Evolutionary conservation across 1,140 invertebrate genomes (phyloP).

Genomic region (Oreohelix idahoensis): DNA sequence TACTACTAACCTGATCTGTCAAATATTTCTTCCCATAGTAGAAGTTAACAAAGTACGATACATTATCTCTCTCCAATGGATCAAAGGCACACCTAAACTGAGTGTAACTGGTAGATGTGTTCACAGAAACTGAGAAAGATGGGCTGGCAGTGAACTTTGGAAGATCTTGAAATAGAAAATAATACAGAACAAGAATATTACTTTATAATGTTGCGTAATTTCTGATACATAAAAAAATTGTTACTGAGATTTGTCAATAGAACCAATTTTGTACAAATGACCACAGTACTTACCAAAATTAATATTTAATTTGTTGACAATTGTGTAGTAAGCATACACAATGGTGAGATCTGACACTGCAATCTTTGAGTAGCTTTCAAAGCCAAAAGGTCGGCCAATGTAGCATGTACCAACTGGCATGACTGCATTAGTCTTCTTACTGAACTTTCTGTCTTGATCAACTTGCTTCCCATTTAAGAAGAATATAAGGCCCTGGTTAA

Average conservation of each 20-base stretch:
- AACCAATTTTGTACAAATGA: background rate
- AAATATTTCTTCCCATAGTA: conserved; percentile 34
- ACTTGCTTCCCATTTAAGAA: conserved; percentile 49
- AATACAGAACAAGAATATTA: too few relatives aligned
- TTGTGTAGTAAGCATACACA: conserved; percentile 46
- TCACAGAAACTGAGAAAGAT: conserved; percentile 35
- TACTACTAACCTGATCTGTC: conserved; percentile 1
- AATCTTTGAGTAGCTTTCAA: conserved; percentile 40
- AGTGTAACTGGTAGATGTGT: conserved; percentile 22
- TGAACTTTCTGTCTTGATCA: conserved; percentile 23
- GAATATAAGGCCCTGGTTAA: conserved; percentile 48
- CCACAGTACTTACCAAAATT: conserved; percentile 47
- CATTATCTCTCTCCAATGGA: conserved; percentile 28
- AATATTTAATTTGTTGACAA: conserved; percentile 45
- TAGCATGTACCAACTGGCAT: conserved; percentile 33
- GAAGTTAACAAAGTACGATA: conserved; percentile 49
- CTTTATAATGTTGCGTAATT: too few relatives aligned
- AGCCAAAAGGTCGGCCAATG: conserved; percentile 44
- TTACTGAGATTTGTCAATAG: too few relatives aligned
- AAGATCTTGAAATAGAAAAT: conserved; percentile 44
- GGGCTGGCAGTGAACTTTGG: conserved; percentile 48
- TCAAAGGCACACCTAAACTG: conserved; percentile 45
- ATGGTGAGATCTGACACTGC: conserved; percentile 52
- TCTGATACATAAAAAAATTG: too few relatives aligned
- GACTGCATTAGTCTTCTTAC: background rate